Evolutionary conservation across 2,113 vertebrate species (phyloP), one percentile per base, ranked within the genome.

Genomic region (Cinclus mexicanus): DNA sequence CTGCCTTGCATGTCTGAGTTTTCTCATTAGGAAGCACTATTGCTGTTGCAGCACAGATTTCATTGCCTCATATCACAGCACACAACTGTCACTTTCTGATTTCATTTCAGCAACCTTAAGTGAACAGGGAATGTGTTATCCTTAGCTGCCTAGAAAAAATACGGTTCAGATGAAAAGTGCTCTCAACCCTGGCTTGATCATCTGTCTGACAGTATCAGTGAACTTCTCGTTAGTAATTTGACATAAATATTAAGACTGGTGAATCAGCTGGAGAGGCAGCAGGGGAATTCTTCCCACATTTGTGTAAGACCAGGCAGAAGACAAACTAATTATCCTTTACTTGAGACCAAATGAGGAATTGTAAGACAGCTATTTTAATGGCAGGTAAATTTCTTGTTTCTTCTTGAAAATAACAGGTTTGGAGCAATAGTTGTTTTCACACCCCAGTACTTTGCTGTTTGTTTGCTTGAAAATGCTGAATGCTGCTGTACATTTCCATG

Each of bases 201-300:
- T 95, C 72, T 96, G 72, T 77, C 80, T 96, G 81, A 87, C 84
- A 79, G 56, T 82, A 95, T 83, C 2, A 4, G 56, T 92, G 85
- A 93, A 90, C 83, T 94, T 94, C 60, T 81, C 6, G 5, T 78
- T 93, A 53, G 63, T 77, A 78, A 71, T 84, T 83, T 93, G 92
- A 78, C 83, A 87, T 88, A 90, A 83, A 92, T 96, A 85, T 83
- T 92, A 77, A 70, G 52, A 77, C 82, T 77, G 42, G 39, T 93
- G 83, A 92, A 93, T 95, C 92, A 94, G 60, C 83, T 96, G 56
- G 71, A 90, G 85, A 81, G 76, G 93, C 72, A 78, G 75, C 69
- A 71, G 68, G 76, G 88, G 56, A 94, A 56, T 78, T 94, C 82
- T 95, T 92, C 71, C 52, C 60, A 90, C 52, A 3, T 93, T 93